Percentiles rank a stretch among this genome's conserved stretches.
These are phyloP conservation scores for Ectemnius continuus DNA, from an alignment of 2,888 invertebrate genomes.

Conservation along the genomic window DNA sequence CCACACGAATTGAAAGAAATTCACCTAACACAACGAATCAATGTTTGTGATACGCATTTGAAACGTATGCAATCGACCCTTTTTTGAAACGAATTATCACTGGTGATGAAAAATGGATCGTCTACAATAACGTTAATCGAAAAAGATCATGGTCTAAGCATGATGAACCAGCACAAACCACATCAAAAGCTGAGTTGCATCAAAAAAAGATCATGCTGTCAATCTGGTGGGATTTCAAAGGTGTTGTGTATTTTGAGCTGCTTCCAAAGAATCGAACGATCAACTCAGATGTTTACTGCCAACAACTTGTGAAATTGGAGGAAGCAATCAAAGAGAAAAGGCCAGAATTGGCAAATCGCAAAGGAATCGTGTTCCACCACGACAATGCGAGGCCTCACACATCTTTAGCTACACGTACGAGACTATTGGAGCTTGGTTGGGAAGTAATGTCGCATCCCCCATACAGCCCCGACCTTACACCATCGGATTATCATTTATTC, in stretches of 20 bases:
- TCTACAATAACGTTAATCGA: constrained; percentile 54
- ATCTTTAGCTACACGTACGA: constrained; percentile 8
- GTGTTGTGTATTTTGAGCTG: constrained; percentile 37
- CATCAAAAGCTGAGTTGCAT: constrained; percentile 53
- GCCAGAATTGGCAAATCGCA: constrained; percentile 21
- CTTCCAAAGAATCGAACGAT: constrained; percentile 21
- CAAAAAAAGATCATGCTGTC: constrained; percentile 50
- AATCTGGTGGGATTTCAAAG: constrained; percentile 54
- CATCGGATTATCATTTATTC: constrained; percentile 3
- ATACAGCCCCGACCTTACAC: neutral
- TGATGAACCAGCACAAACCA: constrained; percentile 57
- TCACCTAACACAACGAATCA: constrained; percentile 24
- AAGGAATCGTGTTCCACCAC: no score
- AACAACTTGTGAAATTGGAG: constrained; percentile 20
- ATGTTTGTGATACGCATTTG: constrained; percentile 19
- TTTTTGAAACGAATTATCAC: constrained; percentile 35
- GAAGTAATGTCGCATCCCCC: neutral
- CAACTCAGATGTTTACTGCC: constrained; percentile 20
- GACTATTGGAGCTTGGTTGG: constrained; percentile 3
- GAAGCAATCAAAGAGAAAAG: constrained; percentile 20
- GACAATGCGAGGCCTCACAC: constrained; percentile 18
- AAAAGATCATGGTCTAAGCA: constrained; percentile 57
- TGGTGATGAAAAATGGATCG: constrained; percentile 56
- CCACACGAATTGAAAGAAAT: constrained; percentile 28
- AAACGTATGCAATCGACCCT: constrained; percentile 27